A percentile compares a stretch with the other conserved stretches of the same genome.
Evolutionary conservation across 2,797 vertebrate genomes (phyloP).

Genomic region (Anabacerthia variegaticeps): DNA sequence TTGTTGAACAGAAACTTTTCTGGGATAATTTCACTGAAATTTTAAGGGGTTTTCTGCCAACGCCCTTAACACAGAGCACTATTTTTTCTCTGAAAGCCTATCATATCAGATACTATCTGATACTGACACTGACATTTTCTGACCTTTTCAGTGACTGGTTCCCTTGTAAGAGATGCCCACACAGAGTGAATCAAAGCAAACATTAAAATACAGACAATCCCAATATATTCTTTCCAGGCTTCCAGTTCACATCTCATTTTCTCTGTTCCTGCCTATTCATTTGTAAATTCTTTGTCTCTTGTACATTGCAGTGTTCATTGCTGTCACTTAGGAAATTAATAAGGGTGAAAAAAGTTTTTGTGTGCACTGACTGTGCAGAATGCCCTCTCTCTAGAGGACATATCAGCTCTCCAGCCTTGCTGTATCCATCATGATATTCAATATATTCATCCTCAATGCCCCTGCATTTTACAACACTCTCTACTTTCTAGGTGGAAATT

Average conservation of each 20-base stretch:
- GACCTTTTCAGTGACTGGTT: constrained; percentile 25
- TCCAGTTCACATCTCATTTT: constrained; percentile 24
- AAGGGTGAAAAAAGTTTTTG: not conserved
- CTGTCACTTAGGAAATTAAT: constrained; percentile 26
- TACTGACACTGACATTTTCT: constrained; percentile 7
- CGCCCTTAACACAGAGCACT: not conserved
- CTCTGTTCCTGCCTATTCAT: constrained; percentile 27
- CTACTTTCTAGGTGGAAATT: not conserved
- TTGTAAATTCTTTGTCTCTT: constrained; percentile 41
- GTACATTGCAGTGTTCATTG: not conserved
- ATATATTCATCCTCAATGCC: not conserved
- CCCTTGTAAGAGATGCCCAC: not conserved
- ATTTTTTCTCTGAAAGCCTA: not conserved
- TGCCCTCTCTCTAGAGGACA: not conserved
- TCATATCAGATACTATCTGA: not conserved
- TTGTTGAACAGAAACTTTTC: not conserved
- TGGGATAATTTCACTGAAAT: not conserved
- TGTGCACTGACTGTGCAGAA: not conserved
- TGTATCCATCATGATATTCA: not conserved
- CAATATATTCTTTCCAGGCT: constrained; percentile 16
- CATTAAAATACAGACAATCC: not conserved
- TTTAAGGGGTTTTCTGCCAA: not conserved
- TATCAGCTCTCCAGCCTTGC: not conserved
- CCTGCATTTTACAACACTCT: not conserved
- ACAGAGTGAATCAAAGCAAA: constrained; percentile 38